Conservation (phyloP, 1,140 invertebrate species). For the Drosophila santomea region DNA sequence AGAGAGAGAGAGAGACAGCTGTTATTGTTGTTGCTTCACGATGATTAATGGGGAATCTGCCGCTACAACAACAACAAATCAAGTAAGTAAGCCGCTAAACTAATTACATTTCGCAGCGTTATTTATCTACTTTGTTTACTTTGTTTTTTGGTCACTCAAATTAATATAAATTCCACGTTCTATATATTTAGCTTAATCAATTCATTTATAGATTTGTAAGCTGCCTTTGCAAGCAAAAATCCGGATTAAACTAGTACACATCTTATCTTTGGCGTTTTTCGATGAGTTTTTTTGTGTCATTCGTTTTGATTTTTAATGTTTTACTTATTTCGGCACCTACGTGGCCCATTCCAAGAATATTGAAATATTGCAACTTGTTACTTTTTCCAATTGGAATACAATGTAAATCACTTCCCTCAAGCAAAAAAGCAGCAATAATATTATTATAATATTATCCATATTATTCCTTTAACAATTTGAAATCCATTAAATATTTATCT, state of each 20-base stretch:
- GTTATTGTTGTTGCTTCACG: constrained; percentile 17
- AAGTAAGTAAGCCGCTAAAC: constrained; percentile 30
- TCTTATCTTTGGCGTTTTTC: not conserved
- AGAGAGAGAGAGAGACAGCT: not conserved
- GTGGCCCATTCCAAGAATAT: not conserved
- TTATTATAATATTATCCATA: not conserved
- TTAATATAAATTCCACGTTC: too few species aligned
- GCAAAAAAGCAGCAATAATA: not conserved
- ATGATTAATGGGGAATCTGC: constrained; percentile 25
- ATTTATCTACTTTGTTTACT: not conserved
- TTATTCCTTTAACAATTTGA: not conserved
- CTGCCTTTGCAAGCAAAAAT: too few species aligned
- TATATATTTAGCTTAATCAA: too few species aligned
- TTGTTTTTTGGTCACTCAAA: not conserved
- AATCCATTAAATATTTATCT: not conserved
- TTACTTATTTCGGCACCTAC: not conserved
- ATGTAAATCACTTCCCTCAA: too few species aligned
- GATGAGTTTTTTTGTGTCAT: not conserved
- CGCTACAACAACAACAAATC: constrained; percentile 7
- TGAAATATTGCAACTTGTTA: too few species aligned
- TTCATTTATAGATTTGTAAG: too few species aligned
- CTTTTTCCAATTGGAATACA: too few species aligned
- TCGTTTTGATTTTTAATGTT: not conserved
- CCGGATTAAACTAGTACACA: too few species aligned
- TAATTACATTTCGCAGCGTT: constrained; percentile 4